These are phyloP conservation scores for Hemiscyllium ocellatum DNA, from an alignment of 2,113 vertebrate species.

Conservation along the genomic window DNA sequence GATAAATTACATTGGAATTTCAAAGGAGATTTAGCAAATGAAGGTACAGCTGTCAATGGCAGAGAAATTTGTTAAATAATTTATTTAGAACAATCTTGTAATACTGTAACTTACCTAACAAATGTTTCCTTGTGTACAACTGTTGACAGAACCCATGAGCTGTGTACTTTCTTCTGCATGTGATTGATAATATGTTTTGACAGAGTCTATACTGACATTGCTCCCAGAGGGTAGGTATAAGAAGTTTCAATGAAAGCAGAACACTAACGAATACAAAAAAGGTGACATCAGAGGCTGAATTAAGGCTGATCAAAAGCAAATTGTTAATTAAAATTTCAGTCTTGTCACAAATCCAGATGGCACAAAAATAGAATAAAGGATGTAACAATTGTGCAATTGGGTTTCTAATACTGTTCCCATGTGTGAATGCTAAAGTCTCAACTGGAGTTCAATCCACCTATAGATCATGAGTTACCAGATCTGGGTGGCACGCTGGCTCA, in stretches of 20 bases:
- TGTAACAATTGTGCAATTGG: neutral
- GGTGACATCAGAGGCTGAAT: neutral
- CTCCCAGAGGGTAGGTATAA: neutral
- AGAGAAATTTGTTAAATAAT: neutral
- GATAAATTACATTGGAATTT: neutral
- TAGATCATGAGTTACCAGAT: neutral
- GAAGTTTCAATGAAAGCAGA: neutral
- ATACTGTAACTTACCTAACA: neutral
- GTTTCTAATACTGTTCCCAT: neutral
- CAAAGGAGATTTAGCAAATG: too few relatives aligned
- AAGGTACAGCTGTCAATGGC: too few relatives aligned
- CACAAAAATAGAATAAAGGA: neutral
- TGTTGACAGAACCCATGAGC: neutral
- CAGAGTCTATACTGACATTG: neutral
- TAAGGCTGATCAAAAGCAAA: neutral
- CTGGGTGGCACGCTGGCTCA: too few relatives aligned
- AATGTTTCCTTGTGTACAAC: neutral
- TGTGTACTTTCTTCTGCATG: neutral
- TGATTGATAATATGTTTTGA: neutral
- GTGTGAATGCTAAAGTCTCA: neutral
- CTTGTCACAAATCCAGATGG: neutral
- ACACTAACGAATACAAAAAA: neutral
- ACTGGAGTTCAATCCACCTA: neutral
- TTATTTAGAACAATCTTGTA: neutral
- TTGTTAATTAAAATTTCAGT: neutral